phyloP scores from a whole-genome alignment of 2,888 invertebrate genomes.

The Thalpophila matura region DNA sequence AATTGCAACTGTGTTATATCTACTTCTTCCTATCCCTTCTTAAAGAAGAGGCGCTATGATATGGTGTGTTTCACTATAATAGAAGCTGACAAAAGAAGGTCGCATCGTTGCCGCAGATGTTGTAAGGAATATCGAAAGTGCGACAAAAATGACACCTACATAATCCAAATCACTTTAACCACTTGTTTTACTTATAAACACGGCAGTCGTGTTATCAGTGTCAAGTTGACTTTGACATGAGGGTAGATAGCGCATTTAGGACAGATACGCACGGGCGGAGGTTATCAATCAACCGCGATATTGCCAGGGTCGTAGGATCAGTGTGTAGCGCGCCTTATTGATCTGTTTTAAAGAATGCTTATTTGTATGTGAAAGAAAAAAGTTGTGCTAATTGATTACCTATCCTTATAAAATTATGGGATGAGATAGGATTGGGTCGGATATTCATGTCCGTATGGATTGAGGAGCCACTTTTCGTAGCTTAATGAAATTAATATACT shows the following conservation, averaged over 20 bases:
- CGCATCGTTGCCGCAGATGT: no score
- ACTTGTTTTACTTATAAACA: slow-evolving; percentile 40
- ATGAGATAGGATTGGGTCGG: background rate
- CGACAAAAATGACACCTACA: background rate
- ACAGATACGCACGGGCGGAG: slow-evolving; percentile 57
- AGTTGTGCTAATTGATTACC: background rate
- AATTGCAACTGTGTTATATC: no score
- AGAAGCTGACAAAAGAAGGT: no score
- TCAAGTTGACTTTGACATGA: slow-evolving; percentile 71
- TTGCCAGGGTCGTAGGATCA: slow-evolving; percentile 49
- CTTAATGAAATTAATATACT: no score
- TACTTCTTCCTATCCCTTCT: no score
- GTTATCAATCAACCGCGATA: slow-evolving; percentile 69
- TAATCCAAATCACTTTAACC: slow-evolving; percentile 4
- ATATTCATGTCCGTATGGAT: background rate
- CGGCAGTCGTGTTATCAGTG: slow-evolving; percentile 58
- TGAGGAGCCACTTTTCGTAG: no score
- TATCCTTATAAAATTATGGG: background rate
- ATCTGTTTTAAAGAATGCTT: slow-evolving; percentile 10
- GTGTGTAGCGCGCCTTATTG: slow-evolving; percentile 31
- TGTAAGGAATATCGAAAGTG: no score
- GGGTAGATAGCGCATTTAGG: slow-evolving; percentile 69
- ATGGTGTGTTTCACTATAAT: no score
- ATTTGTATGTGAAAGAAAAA: slow-evolving; percentile 29
- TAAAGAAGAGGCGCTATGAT: no score